Evolutionary conservation across 2,797 vertebrate species (phyloP).

Genomic region (Bovichtus variegatus): DNA sequence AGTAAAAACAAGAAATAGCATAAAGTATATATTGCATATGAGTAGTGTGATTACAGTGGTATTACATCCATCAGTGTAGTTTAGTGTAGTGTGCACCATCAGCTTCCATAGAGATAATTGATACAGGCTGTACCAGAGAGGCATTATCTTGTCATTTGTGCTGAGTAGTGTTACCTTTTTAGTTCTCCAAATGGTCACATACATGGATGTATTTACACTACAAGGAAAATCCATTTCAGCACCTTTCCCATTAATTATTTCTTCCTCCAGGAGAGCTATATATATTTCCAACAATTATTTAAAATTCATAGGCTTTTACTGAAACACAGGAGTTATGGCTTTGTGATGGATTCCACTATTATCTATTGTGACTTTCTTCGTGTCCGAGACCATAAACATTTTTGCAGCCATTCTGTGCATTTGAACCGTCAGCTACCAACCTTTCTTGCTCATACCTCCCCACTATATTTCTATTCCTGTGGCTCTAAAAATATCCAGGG

Average conservation of each 20-base stretch:
- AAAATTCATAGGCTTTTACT: slow-evolving; percentile 77
- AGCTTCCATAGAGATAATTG: slow-evolving; percentile 58
- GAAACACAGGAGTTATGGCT: slow-evolving; percentile 62
- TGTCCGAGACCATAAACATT: slow-evolving; percentile 73
- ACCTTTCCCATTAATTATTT: slow-evolving; percentile 79
- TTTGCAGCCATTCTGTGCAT: slow-evolving; percentile 66
- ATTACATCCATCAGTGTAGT: no score
- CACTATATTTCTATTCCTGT: slow-evolving; percentile 65
- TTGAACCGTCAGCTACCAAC: slow-evolving; percentile 63
- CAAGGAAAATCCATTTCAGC: slow-evolving; percentile 82
- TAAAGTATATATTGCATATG: no score
- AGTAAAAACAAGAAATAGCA: no score
- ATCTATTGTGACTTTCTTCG: slow-evolving; percentile 77
- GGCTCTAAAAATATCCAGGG: slow-evolving; percentile 82
- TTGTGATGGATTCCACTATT: slow-evolving; percentile 78
- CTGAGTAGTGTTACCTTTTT: slow-evolving; percentile 58
- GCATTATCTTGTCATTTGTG: slow-evolving; percentile 55
- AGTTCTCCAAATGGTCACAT: slow-evolving; percentile 49
- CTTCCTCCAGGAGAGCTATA: slow-evolving; percentile 62
- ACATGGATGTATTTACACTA: slow-evolving; percentile 76
- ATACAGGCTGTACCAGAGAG: slow-evolving; percentile 41
- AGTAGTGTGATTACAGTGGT: no score
- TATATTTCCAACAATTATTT: slow-evolving; percentile 65
- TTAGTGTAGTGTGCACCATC: no score
- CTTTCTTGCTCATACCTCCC: slow-evolving; percentile 40